phyloP scores from a whole-genome alignment of 2,888 invertebrate species.

The Venusia cambrica region DNA sequence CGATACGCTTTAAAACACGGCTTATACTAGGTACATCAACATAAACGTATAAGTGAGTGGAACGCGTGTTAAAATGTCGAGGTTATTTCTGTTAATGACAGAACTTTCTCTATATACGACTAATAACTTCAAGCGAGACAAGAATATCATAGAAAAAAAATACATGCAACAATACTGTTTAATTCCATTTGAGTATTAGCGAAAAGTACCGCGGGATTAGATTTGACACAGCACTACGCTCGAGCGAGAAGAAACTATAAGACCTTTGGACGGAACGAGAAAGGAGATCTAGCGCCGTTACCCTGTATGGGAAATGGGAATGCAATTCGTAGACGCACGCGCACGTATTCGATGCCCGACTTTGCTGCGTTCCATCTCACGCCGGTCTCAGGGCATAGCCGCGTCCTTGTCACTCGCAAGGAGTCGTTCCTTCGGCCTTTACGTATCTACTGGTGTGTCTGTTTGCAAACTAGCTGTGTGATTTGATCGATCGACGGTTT shows the following conservation, averaged over 20 bases:
- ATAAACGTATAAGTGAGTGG: too few species aligned
- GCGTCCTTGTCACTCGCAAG: conserved; percentile 48
- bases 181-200: too few species aligned
- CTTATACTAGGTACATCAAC: too few species aligned
- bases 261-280: conserved; percentile 64
- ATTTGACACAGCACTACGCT: conserved; percentile 13
- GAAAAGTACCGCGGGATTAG: conserved; percentile 9
- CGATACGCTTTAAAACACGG: too few species aligned
- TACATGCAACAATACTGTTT: too few species aligned
- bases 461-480: conserved; percentile 69
- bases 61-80: too few species aligned
- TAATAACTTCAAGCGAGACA: too few species aligned
- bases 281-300: conserved; percentile 65
- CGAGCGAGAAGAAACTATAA: conserved; percentile 57
- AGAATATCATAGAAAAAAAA: too few species aligned
- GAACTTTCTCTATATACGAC: too few species aligned
- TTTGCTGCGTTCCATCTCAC: conserved; percentile 57
- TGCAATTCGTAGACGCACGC: conserved; percentile 76
- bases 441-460: conserved; percentile 58
- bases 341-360: conserved; percentile 58
- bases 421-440: conserved; percentile 41
- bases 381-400: conserved; percentile 44
- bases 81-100: too few species aligned
- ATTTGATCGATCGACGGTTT: conserved; percentile 71
- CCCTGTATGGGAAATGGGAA: conserved; percentile 75